Evolutionary conservation across 2,113 vertebrate genomes (phyloP), one percentile per base, ranked within the genome.

Genomic region (Eublepharis macularius): DNA sequence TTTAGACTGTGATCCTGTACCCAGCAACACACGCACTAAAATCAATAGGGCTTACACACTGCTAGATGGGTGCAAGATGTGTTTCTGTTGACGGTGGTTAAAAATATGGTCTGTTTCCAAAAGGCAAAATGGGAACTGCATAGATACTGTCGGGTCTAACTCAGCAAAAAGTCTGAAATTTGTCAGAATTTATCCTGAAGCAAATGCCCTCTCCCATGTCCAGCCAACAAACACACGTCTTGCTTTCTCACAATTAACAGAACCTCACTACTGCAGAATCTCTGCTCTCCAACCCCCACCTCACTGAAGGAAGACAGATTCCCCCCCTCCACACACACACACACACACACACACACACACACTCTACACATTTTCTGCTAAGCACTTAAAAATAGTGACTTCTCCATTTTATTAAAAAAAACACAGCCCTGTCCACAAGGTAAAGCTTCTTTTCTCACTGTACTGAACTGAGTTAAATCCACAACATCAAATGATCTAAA

Each of bases 111-210:
- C 63, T 72, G 89, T 81, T 84, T 69, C 85, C 68, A 68, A 85
- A 80, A 92, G 73, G 17, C 43, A 88, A 91, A 91, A 92, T 87
- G 75, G 81, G 92, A 91, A 86, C 85, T 80, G 41, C 60, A 47
- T 39, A 63, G 34, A 6, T 76, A 84, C 86, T n/a, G n/a, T 68
- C 84, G 11, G 21, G 39, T 43, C 79, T 80, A 47, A 86, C 80
- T 82, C 92, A 85, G 90, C 76, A 87, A 29, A 94, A 94, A 92
- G 86, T 66, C 32, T 90, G 85, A 93, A 95, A 95, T 95, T 95
- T 76, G 85, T 92, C 94, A 94, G 94, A 95, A 95, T 95, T 89
- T 94, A 94, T 96, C 93, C 93, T 95, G 92, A 94, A 96, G 94
- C 92, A 95, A 96, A 87, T 94, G 91, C 95, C 94, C 93, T 95